Conservation (phyloP, 2,888 invertebrate species). For the Standfussiana lucernea region DNA sequence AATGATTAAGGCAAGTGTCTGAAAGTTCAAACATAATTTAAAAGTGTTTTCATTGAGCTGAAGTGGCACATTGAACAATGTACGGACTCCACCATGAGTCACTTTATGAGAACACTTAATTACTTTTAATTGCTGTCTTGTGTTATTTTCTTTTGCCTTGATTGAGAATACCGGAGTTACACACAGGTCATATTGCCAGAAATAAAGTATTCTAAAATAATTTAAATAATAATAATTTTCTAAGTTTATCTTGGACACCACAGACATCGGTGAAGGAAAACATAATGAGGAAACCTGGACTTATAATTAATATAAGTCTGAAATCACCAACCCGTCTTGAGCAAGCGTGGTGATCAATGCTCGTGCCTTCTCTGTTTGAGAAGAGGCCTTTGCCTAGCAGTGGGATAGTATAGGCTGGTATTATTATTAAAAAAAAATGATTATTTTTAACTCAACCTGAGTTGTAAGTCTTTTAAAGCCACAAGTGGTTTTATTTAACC, state of each 20-base stretch:
- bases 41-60: conserved; percentile 39
- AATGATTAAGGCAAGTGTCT: conserved; percentile 29
- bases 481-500: background rate
- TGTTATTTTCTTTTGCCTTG: conserved; percentile 48
- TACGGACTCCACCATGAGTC: conserved; percentile 38
- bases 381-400: too few relatives aligned
- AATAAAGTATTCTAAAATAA: background rate
- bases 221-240: too few relatives aligned
- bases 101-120: conserved; percentile 51
- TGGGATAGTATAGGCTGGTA: too few relatives aligned
- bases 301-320: too few relatives aligned
- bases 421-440: too few relatives aligned
- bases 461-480: background rate
- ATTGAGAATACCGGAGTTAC: conserved; percentile 15
- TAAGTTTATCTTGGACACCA: too few relatives aligned
- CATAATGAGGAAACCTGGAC: too few relatives aligned
- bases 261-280: too few relatives aligned
- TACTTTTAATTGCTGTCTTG: conserved; percentile 42
- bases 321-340: too few relatives aligned
- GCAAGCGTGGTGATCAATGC: too few relatives aligned
- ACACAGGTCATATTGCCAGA: conserved; percentile 14
- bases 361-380: too few relatives aligned
- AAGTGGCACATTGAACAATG: conserved; percentile 53
- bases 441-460: background rate
- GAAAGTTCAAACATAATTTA: conserved; percentile 27